A percentile compares a stretch with the other conserved stretches of the same genome.
These are phyloP conservation scores for Lutjanus campechanus DNA, from an alignment of 2,797 vertebrate genomes.

Conservation along the genomic window DNA sequence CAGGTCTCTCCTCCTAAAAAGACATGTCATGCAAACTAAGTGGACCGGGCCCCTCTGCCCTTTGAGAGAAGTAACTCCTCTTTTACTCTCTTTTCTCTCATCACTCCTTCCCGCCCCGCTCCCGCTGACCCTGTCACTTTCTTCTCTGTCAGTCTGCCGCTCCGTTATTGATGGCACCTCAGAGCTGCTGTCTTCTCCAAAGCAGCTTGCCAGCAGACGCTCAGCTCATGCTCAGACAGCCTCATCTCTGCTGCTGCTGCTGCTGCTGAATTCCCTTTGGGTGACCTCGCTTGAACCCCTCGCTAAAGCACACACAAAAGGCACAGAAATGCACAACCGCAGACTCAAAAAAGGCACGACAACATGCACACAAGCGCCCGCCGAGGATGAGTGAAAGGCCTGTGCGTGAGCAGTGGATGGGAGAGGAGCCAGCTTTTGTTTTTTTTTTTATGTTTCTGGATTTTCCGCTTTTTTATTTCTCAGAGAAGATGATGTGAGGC, in stretches of 20 bases:
- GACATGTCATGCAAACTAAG: slow-evolving; percentile 57
- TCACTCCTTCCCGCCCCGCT: slow-evolving; percentile 33
- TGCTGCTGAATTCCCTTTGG: slow-evolving; percentile 58
- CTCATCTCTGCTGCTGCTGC: slow-evolving; percentile 37
- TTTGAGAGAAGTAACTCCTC: slow-evolving; percentile 51
- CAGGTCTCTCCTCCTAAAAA: slow-evolving; percentile 40
- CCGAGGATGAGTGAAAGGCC: slow-evolving; percentile 56
- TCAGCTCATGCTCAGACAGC: slow-evolving; percentile 66
- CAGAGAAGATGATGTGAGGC: slow-evolving; percentile 44
- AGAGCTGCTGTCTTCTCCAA: slow-evolving; percentile 62
- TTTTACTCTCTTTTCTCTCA: slow-evolving; percentile 43
- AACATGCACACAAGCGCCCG: slow-evolving; percentile 1
- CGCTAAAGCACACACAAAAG: slow-evolving; percentile 49
- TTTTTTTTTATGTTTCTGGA: slow-evolving; percentile 6
- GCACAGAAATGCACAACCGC: slow-evolving; percentile 46
- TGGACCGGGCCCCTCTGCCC: slow-evolving; percentile 34
- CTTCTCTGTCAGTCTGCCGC: slow-evolving; percentile 52
- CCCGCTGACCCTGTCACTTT: slow-evolving; percentile 64
- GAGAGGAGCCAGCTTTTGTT: slow-evolving; percentile 53
- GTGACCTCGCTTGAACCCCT: slow-evolving; percentile 65
- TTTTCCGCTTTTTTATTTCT: slow-evolving; percentile 35
- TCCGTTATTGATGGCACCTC: slow-evolving; percentile 71
- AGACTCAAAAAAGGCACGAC: slow-evolving; percentile 13
- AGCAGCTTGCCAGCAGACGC: slow-evolving; percentile 66
- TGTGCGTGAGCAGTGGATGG: slow-evolving; percentile 46